Base-by-base conservation (phyloP, 2,113 vertebrate genomes). In the Pleuronectes platessa region DNA sequence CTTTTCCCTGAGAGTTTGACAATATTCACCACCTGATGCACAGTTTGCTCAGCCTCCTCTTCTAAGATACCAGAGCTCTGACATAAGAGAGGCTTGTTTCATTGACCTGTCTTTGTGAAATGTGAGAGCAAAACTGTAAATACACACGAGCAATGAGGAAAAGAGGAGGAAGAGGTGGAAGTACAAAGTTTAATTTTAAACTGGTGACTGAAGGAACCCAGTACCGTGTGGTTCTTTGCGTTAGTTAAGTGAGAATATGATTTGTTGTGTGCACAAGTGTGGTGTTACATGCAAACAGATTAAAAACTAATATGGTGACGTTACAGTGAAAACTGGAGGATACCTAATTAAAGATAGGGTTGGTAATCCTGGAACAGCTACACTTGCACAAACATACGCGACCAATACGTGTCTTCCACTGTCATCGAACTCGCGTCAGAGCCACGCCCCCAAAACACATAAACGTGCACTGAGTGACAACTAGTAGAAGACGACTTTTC, bases 131-230 rank as follows among this genome's bases (percentile, higher is more conserved):
- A 71, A 55, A 68, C 62, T 66, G 69, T n/a, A 55, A 64, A 83
- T 15, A 54, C 11, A 64, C 59, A 69, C 35, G 49, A 79, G 21
- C 27, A 82, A 70, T 66, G n/a, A 85, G 26, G 53, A 81, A n/a
- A 17, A 68, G 18, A 71, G 3, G 15, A 68, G 20, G 35, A 37
- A 62, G 20, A 47, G 45, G 20, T 54, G 64, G 31, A 86, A 83
- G 76, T 75, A 90, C 63, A 90, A 88, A 87, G 61, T 83, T 90
- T 91, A 86, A 88, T 92, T 91, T 67, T 9, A 83, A 83, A 74
- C 66, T 71, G 24, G 21, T 54, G 24, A 77, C 62, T 85, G 86
- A 85, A 83, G 66, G 71, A 85, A 78, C 24, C 68, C 64, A 49
- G 55, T 75, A 47, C 51, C 31, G 23, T 31, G 10, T 77, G 84